Percentiles rank a stretch among this genome's conserved stretches.
These are phyloP conservation scores for Aythya baeri DNA, from an alignment of 2,113 vertebrate species.

Conservation along the genomic window DNA sequence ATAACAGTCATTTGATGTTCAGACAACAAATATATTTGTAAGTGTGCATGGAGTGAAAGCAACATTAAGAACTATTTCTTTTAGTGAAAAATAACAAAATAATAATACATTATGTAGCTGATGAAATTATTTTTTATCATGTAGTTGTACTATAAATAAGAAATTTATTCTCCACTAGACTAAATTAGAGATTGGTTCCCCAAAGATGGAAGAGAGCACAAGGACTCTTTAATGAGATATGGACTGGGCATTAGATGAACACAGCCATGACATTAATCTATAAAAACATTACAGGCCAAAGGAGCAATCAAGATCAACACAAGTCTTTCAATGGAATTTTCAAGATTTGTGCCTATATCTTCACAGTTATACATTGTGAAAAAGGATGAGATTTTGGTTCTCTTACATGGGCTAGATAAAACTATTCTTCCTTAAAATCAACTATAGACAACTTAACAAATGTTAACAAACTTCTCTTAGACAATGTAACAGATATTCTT, in stretches of 20 bases:
- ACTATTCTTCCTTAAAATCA: not conserved
- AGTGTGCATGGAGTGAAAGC: not conserved
- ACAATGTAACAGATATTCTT: not conserved
- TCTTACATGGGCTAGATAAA: not conserved
- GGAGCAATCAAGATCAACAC: not conserved
- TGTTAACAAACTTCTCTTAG: not conserved
- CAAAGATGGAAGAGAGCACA: not conserved
- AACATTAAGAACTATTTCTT: not conserved
- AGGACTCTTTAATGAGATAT: not conserved
- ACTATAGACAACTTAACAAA: not conserved
- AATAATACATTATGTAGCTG: not conserved
- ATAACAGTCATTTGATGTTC: conserved; percentile 4
- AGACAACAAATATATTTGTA: not conserved
- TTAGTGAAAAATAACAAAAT: not conserved
- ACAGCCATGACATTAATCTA: not conserved
- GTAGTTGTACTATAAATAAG: not conserved
- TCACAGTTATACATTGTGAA: not conserved
- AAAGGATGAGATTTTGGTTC: not conserved
- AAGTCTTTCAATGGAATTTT: not conserved
- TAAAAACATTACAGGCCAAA: not conserved
- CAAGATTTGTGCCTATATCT: not conserved
- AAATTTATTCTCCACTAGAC: not conserved
- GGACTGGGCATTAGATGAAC: not conserved
- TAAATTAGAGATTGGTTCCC: not conserved
- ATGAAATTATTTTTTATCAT: not conserved